phyloP scores from a whole-genome alignment of 2,888 invertebrate species.

The Nymphalis urticae region DNA sequence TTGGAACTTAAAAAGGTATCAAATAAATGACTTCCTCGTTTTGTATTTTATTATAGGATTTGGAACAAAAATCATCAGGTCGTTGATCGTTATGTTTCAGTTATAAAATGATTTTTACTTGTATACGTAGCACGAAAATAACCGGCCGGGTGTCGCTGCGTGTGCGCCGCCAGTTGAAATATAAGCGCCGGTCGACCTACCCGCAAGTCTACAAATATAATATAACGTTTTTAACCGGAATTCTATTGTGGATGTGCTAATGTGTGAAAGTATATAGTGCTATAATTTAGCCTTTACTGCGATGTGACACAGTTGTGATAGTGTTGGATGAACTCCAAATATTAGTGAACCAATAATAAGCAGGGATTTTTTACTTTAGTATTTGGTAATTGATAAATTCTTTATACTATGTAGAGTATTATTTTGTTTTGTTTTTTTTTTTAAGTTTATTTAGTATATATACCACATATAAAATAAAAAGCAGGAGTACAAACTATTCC shows the following conservation, averaged over 20 bases:
- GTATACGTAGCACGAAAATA: constrained; percentile 78
- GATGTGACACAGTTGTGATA: constrained; percentile 50
- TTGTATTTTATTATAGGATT: constrained; percentile 8
- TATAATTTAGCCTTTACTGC: constrained; percentile 40
- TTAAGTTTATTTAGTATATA: no score
- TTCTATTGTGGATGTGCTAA: constrained; percentile 14
- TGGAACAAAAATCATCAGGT: constrained; percentile 56
- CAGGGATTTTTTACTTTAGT: constrained; percentile 50
- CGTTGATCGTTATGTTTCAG: constrained; percentile 80
- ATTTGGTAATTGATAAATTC: constrained; percentile 48
- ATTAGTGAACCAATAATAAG: constrained; percentile 58
- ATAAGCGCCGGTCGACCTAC: constrained; percentile 45
- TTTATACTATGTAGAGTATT: no score
- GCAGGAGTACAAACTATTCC: no score
- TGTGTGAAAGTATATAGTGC: constrained; percentile 39
- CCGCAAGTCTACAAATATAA: constrained; percentile 37
- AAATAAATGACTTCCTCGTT: background rate
- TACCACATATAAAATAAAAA: no score
- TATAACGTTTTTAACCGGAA: constrained; percentile 24
- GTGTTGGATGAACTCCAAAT: constrained; percentile 67
- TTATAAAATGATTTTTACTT: constrained; percentile 76
- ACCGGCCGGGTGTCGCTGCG: constrained; percentile 72
- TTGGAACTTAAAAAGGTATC: background rate
- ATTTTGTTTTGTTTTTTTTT: no score
- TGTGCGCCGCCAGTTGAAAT: constrained; percentile 48